A percentile compares a stretch with the other conserved stretches of the same genome.
Evolutionary conservation across 2,797 vertebrate genomes (phyloP).

Genomic region (Coendou prehensilis): DNA sequence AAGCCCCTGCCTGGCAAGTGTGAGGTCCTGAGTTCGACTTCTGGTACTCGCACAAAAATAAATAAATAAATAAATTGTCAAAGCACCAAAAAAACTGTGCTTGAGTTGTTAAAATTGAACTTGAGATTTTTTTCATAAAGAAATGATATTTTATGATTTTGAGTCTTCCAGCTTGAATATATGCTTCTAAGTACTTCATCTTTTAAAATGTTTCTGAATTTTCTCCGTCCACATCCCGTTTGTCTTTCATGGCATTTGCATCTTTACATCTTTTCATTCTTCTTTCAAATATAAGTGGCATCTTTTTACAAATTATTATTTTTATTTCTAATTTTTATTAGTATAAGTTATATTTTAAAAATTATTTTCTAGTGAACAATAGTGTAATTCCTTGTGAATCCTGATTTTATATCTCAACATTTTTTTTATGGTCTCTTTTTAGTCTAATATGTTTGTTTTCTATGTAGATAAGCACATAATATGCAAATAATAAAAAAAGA

Average conservation of each 20-base stretch:
- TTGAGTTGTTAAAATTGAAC: background rate
- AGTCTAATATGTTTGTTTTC: conserved; percentile 37
- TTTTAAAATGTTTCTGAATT: conserved; percentile 11
- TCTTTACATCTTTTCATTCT: background rate
- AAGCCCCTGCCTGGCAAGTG: too few relatives aligned
- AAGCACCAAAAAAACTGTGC: background rate
- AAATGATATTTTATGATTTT: conserved; percentile 22
- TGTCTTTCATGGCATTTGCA: background rate
- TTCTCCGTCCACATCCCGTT: background rate
- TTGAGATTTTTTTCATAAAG: background rate
- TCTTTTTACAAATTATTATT: background rate
- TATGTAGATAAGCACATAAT: background rate
- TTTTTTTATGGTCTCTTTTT: background rate
- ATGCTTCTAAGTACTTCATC: background rate
- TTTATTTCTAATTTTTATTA: background rate
- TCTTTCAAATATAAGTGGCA: background rate
- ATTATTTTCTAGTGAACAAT: conserved; percentile 47
- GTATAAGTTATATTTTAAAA: conserved; percentile 28
- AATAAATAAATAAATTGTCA: background rate
- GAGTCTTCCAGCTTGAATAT: background rate
- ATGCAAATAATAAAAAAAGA: background rate
- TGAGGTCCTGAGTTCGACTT: too few relatives aligned
- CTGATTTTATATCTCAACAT: background rate
- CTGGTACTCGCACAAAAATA: too few relatives aligned
- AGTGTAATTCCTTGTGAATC: background rate